Base-by-base conservation (phyloP, 2,888 invertebrate species). In the Archaeoteleia sp. region DNA sequence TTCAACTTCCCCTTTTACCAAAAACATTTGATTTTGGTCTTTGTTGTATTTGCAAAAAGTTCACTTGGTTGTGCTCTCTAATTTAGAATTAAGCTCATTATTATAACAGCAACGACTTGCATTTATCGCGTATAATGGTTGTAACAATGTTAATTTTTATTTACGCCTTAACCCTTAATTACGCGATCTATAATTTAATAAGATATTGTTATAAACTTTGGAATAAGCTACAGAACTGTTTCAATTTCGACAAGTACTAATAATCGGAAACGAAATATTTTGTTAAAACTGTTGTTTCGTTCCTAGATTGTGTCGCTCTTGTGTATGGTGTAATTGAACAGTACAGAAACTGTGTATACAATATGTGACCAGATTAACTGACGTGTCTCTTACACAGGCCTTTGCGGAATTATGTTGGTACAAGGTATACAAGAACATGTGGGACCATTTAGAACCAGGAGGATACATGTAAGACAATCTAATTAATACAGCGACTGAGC, bases 21-120 rank as follows among this genome's bases (percentile, higher is more conserved):
- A 66, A 66, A 53, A 60, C 54, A 55, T 60, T 60, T 49, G 35
- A 58, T 48, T 43, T 53, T 35, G 14, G n/a, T 40, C 32, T 58
- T 42, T 57, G 40, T 58, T 51, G 42, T 39, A 46, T 20, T 58
- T 53, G 10, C 12, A 39, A 43, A 51, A 32, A n/a, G 12, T 9
- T 12, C 20, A 20, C 20, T n/a, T n/a, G 20, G 12, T 10, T 42
- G 5, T 45, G 49, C 27, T 32, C 32, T 15, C 9, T 4, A 20
- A 37, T 37, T 49, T 25, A 12, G 15, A 10, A 55, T 55, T 55
- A 45, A 57, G 55, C 51, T 45, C 45, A 51, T 63, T 60, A 60
- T 45, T 35, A n/a, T n/a, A n/a, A 43, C 40, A 27, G 14, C 39
- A 51, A 60, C 39, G 51, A 51, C 12, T 20, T 5, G 20, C 20